These are phyloP conservation scores for Lasioglossum albipes DNA, from an alignment of 1,140 invertebrate genomes.

Conservation along the genomic window DNA sequence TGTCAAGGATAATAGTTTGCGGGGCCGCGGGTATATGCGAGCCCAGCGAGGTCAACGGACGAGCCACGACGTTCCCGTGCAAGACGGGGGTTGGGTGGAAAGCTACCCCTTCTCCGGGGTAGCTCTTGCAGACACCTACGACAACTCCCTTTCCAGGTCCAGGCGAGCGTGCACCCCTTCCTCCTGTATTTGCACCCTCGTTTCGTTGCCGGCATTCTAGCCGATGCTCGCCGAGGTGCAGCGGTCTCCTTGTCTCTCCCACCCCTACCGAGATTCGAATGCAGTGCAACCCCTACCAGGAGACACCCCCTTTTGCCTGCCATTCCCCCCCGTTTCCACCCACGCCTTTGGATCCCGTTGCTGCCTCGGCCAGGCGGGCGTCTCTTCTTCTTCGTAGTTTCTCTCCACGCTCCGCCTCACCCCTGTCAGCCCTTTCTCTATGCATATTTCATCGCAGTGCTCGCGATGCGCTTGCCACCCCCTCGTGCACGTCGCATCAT, in stretches of 20 bases:
- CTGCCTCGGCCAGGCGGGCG: conserved; percentile 38
- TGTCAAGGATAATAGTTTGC: conserved; percentile 61
- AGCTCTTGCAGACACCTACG: conserved; percentile 29
- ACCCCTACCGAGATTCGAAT: conserved; percentile 56
- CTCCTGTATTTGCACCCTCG: conserved; percentile 33
- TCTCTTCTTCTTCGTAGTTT: conserved; percentile 25
- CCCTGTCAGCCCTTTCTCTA: conserved; percentile 50
- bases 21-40: conserved; percentile 50
- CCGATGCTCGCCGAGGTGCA: conserved; percentile 52
- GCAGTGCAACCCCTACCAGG: conserved; percentile 49
- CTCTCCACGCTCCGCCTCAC: conserved; percentile 16
- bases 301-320: not conserved
- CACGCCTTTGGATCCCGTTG: too few relatives aligned
- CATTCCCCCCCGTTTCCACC: not conserved
- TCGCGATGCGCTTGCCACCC: conserved; percentile 55
- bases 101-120: conserved; percentile 3
- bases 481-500: conserved; percentile 53
- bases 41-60: conserved; percentile 66
- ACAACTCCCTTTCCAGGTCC: conserved; percentile 25
- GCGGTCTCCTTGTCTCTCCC: conserved; percentile 48
- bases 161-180: conserved; percentile 5
- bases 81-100: conserved; percentile 50
- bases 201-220: conserved; percentile 58
- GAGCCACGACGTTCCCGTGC: conserved; percentile 56
- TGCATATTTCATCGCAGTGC: conserved; percentile 73